Base-by-base conservation (phyloP, 1,140 invertebrate species). In the Thaumatotibia leucotreta region DNA sequence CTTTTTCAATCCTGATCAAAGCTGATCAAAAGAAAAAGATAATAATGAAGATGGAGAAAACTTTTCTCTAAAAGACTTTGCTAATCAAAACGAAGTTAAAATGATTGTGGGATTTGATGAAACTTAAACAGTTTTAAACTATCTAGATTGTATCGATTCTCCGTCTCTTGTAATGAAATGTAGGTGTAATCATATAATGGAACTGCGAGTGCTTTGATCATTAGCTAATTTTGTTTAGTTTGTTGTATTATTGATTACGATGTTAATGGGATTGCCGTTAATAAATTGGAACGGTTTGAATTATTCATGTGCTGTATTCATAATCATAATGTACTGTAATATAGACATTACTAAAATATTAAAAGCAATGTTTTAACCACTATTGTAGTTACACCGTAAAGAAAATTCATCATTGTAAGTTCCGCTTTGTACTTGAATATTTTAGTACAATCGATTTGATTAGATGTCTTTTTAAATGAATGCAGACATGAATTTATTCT, bases 191-290 rank as follows among this genome's bases (percentile, higher is more conserved):
- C 14, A 49, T 29, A 29, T 58, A 58, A 58, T 58, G 52, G 52
- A 58, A 58, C 52, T 58, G 17, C 23, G 23, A 27, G 52, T 5
- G 23, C 50, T 54, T 23, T 45, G 39, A 58, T 31, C 23, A 58
- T 58, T 58, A 58, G 52, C 52, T 58, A 58, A 58, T 58, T 58
- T 27, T 58, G n/a, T 58, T 58, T 58, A 58, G 52, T 58, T 58
- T 14, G 52, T 14, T 29, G 24, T 29, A 14, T 29, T 58, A 58
- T 58, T 58, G 52, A 58, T 58, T 58, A 14, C 52, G 29, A 58
- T 58, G 27, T 58, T 58, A 58, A 58, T 58, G 29, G 52, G n/a
- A 58, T 27, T 27, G 52, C 9, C 5, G 52, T 58, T 58, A 27
- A 29, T 58, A 58, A 27, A 58, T 58, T 58, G 52, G 23, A 14